Conservation (phyloP, 2,797 vertebrate genomes). For the Syndactyla subalaris region DNA sequence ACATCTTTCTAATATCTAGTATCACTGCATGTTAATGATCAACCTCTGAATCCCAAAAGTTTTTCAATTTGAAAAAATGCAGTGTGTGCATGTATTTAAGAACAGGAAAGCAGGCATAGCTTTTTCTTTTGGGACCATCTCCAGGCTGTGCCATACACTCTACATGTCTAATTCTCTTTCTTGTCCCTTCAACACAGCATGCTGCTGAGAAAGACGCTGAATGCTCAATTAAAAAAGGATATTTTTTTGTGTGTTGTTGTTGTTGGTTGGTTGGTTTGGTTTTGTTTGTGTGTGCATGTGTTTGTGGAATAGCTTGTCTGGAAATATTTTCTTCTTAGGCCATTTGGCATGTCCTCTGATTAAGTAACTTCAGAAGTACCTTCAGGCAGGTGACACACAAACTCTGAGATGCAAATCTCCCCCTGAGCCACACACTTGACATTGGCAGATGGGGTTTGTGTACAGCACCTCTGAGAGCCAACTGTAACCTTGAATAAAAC, state of each 20-base stretch:
- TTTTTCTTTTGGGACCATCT: neutral
- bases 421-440: neutral
- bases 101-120: accelerated
- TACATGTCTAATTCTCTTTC: neutral
- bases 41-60: neutral
- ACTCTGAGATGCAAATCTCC: neutral
- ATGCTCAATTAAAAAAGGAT: neutral
- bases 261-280: neutral
- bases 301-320: neutral
- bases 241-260: neutral
- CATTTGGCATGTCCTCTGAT: neutral
- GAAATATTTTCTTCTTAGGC: neutral
- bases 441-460: accelerated
- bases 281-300: too few species aligned
- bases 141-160: neutral
- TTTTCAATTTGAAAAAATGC: neutral
- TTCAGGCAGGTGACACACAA: neutral
- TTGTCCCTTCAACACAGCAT: neutral
- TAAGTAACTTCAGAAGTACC: neutral
- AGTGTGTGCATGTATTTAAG: accelerated
- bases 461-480: neutral
- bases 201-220: neutral
- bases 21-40: neutral
- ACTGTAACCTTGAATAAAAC: neutral
- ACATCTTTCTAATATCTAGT: neutral